Percentiles rank a stretch among this genome's conserved stretches.
Evolutionary conservation across 2,113 vertebrate genomes (phyloP).

Genomic region (Asarcornis scutulata): DNA sequence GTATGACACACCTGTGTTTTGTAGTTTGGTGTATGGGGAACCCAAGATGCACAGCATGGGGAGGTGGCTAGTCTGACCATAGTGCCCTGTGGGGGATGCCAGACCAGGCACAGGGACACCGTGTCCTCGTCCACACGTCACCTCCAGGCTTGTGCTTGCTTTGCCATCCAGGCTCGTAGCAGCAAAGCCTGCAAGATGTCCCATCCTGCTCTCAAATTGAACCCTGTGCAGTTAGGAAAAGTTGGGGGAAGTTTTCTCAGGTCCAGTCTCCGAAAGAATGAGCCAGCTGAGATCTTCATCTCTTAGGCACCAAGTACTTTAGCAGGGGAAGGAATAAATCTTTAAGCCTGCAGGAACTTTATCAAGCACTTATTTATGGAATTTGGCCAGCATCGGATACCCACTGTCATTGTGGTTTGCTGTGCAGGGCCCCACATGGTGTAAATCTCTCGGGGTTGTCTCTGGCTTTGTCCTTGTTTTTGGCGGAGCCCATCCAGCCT

Average conservation of each 20-base stretch:
- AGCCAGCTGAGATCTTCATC: not conserved
- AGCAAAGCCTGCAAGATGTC: not conserved
- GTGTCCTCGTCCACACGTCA: not conserved
- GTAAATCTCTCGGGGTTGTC: not conserved
- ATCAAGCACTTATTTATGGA: not conserved
- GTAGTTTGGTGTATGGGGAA: not conserved
- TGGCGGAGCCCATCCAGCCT: not conserved
- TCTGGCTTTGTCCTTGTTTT: slow-evolving; percentile 47
- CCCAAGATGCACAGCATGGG: fast-evolving
- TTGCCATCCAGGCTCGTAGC: fast-evolving
- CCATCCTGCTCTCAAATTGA: fast-evolving
- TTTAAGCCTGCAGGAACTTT: slow-evolving; percentile 16
- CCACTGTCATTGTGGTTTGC: not conserved
- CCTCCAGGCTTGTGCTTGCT: not conserved
- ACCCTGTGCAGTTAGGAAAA: not conserved
- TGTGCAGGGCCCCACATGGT: not conserved
- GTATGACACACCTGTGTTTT: fast-evolving
- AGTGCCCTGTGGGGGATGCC: fast-evolving
- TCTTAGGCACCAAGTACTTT: not conserved
- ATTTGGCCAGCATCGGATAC: not conserved
- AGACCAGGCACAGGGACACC: not conserved
- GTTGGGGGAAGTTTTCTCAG: not conserved
- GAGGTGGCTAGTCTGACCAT: fast-evolving
- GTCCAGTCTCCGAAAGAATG: not conserved
- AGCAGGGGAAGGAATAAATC: not conserved